A percentile compares a stretch with the other conserved stretches of the same genome.
Conservation (phyloP, 2,888 invertebrate genomes). For the Ypsolopha sequella region DNA sequence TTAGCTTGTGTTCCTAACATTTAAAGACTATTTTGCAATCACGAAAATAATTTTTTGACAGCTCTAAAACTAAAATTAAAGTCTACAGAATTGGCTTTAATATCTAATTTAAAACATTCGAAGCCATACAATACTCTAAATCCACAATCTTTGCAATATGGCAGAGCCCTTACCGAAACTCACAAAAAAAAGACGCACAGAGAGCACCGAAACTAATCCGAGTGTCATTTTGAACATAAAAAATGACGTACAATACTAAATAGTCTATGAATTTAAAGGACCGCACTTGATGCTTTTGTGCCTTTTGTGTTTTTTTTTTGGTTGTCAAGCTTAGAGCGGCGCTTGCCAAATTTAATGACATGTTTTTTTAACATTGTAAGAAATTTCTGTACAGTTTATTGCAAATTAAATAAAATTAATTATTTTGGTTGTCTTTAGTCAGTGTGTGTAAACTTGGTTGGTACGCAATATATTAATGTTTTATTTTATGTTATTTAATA, state of each 20-base stretch:
- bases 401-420: too few relatives aligned
- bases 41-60: too few relatives aligned
- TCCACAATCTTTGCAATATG: background rate
- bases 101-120: background rate
- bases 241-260: slow-evolving; percentile 39
- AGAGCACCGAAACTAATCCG: slow-evolving; percentile 27
- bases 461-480: too few relatives aligned
- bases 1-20: too few relatives aligned
- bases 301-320: slow-evolving; percentile 10
- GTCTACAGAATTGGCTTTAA: too few relatives aligned
- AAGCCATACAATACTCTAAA: background rate
- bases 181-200: slow-evolving; percentile 40
- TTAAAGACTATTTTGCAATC: too few relatives aligned
- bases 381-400: background rate
- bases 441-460: too few relatives aligned
- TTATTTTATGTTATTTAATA: too few relatives aligned
- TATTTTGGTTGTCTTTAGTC: too few relatives aligned
- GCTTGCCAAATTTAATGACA: background rate
- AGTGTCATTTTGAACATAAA: slow-evolving; percentile 41
- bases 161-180: background rate
- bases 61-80: too few relatives aligned
- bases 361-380: background rate
- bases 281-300: background rate
- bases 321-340: background rate
- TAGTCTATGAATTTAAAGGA: slow-evolving; percentile 12